Percentiles rank a stretch among this genome's conserved stretches.
Conservation (phyloP, 2,797 vertebrate genomes). For the Lagothrix lagotricha region DNA sequence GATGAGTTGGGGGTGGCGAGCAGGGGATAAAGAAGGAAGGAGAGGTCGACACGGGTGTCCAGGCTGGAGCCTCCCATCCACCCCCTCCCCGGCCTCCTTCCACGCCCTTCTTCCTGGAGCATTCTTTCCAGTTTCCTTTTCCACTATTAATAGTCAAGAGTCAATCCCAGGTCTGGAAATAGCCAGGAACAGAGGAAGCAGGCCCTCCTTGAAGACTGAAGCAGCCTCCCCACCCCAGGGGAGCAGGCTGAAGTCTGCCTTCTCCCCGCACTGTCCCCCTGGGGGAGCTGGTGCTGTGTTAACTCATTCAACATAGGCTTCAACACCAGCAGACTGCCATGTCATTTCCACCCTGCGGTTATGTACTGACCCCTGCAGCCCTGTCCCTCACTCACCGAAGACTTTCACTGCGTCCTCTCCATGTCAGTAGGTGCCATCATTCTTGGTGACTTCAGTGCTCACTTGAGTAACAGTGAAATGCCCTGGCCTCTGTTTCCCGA, state of each 20-base stretch:
- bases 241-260: not conserved
- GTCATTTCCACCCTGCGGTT: not conserved
- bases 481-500: not conserved
- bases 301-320: not conserved
- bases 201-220: not conserved
- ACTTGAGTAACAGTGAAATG: not conserved
- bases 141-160: conserved; percentile 90
- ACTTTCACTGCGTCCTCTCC: too few species aligned
- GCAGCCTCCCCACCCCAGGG: not conserved
- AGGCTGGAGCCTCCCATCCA: conserved; percentile 69
- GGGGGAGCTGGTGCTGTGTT: not conserved
- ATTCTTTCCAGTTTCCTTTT: conserved; percentile 92
- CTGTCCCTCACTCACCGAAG: not conserved
- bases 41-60: conserved; percentile 25
- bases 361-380: not conserved
- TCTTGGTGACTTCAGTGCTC: not conserved
- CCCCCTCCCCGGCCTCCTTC: conserved; percentile 62
- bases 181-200: conserved; percentile 52
- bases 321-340: not conserved
- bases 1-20: not conserved
- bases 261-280: fast-evolving
- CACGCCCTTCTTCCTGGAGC: conserved; percentile 88
- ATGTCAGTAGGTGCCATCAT: fast-evolving
- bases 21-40: not conserved
- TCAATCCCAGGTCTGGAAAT: conserved; percentile 69